Evolutionary conservation across 2,888 invertebrate species (phyloP).

Genomic region (Thecophora atra): DNA sequence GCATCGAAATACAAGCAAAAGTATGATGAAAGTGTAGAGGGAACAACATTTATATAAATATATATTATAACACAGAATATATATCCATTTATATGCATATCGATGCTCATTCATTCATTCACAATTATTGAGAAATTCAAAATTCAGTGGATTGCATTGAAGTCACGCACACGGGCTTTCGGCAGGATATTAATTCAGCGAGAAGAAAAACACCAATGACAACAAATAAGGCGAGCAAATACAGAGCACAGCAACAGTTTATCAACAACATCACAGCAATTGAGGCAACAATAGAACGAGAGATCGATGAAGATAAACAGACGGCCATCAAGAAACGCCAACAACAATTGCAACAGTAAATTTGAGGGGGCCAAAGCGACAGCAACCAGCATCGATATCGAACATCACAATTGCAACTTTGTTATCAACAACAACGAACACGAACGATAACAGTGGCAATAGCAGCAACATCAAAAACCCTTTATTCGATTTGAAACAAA

Average conservation of each 20-base stretch:
- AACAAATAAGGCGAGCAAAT: neutral
- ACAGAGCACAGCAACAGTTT: neutral
- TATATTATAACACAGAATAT: neutral
- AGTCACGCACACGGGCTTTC: conserved; percentile 50
- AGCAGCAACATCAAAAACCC: neutral
- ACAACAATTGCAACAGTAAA: neutral
- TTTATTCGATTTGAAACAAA: no score
- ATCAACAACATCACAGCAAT: conserved; percentile 9
- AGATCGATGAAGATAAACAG: neutral
- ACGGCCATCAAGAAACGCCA: neutral
- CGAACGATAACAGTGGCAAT: neutral
- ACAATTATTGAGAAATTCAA: conserved; percentile 49
- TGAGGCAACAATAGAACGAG: neutral
- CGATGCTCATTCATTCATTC: conserved; percentile 39
- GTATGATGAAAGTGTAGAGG: neutral
- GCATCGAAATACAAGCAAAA: conserved; percentile 2
- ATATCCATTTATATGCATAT: conserved; percentile 1
- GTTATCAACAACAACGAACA: neutral
- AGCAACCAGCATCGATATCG: conserved; percentile 1
- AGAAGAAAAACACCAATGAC: neutral
- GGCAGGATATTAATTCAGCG: conserved; percentile 16
- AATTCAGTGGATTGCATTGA: conserved; percentile 53
- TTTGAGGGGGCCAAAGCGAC: neutral
- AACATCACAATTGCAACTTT: neutral
- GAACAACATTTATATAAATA: neutral